Evolutionary conservation across 2,888 invertebrate genomes (phyloP), one percentile per base, ranked within the genome.

Genomic region (Acleris emargana): DNA sequence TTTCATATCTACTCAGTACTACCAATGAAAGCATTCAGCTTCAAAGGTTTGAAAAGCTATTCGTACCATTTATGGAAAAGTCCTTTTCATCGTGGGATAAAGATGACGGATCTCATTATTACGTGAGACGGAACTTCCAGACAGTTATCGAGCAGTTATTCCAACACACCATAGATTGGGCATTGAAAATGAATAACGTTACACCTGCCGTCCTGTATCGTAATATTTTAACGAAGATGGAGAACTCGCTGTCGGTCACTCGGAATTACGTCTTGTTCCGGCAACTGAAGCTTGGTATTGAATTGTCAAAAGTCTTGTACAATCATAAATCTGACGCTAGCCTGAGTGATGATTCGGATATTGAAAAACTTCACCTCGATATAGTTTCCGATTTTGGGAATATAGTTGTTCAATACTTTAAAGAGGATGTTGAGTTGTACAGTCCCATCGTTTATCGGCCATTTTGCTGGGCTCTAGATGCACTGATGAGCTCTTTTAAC

Each of bases 21-120:
- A 72, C 73, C 67, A 74, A 75, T 47, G 78, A 78, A 49, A 71
- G 72, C 17, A 69, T 70, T 2, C 83, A 84, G 62, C 69, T 70
- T 9, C 53, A 63, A 25, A 73, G 76, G 61, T 83, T 70, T 57
- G 70, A 73, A 22, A 72, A 58, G 50, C 67, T 77, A 20, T 51
- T 84, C n/a, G 62, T 64, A 13, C 79, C 80, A 25, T 61, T 75
- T 7, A 59, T 84, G 42, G 76, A 80, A n/a, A 67, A 73, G 9
- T 70, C 70, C 32, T 71, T 83, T 32, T 57, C 67, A 4, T 62
- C 67, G 4, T 82, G 81, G 79, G 57, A 66, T 52, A 61, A 58
- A 5, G 55, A 69, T 17, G 25, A 63, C 25, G 63, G 70, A 49
- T 22, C 62, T 17, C 45, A 64, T 28, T 59, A 45, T 17, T 42